Conservation (phyloP, 1,140 invertebrate species). For the Ylistrum balloti region DNA sequence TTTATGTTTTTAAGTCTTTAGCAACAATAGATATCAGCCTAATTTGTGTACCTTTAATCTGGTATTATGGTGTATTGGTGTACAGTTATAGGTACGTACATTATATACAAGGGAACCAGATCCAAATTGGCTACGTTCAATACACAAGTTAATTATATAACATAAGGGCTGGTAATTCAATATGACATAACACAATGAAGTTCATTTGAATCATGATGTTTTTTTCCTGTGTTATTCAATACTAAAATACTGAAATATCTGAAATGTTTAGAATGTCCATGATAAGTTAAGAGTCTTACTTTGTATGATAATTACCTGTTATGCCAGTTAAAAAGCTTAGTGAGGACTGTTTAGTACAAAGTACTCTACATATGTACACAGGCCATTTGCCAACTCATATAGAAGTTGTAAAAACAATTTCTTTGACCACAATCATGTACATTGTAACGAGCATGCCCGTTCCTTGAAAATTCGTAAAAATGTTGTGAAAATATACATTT, state of each 20-base stretch:
- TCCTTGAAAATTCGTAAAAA: background rate
- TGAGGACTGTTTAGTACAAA: background rate
- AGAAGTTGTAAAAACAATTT: background rate
- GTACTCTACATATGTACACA: background rate
- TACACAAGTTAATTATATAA: background rate
- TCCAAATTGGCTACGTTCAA: too few species aligned
- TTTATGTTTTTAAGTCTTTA: too few species aligned
- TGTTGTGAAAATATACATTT: constrained; percentile 34
- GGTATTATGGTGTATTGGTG: background rate
- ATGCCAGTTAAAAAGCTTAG: background rate
- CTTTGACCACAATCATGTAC: background rate
- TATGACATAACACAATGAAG: background rate
- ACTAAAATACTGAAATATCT: constrained; percentile 25
- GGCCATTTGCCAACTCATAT: background rate
- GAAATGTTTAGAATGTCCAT: background rate
- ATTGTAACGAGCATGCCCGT: background rate
- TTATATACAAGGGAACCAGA: too few species aligned
- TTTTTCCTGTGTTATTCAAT: background rate
- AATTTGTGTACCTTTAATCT: background rate
- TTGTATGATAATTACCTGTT: background rate
- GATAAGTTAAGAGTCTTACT: background rate
- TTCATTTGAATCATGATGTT: background rate
- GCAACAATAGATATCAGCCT: background rate
- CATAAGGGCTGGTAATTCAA: background rate
- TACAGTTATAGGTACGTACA: background rate